Percentiles rank a stretch among this genome's conserved stretches.
phyloP scores from a whole-genome alignment of 2,888 invertebrate species.

The Syritta pipiens region DNA sequence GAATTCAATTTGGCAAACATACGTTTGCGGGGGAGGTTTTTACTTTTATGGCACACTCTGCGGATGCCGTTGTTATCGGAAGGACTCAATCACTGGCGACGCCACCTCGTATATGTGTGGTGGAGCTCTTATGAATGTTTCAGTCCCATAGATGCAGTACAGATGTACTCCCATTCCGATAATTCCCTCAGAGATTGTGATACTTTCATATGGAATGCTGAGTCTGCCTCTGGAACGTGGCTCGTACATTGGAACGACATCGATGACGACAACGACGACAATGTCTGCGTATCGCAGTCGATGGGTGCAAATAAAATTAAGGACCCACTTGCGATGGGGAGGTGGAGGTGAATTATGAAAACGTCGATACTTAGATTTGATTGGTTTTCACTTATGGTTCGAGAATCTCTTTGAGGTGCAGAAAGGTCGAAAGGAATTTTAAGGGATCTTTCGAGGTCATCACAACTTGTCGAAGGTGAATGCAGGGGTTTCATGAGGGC shows the following conservation, averaged over 20 bases:
- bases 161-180: slow-evolving; percentile 62
- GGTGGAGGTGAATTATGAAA: slow-evolving; percentile 48
- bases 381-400: slow-evolving; percentile 45
- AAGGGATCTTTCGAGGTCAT: no score
- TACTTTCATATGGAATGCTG: slow-evolving; percentile 30
- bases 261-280: no score
- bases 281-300: slow-evolving; percentile 8
- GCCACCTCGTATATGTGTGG: neutral
- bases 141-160: slow-evolving; percentile 34
- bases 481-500: no score
- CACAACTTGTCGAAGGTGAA: no score
- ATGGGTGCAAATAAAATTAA: slow-evolving; percentile 43
- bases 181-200: slow-evolving; percentile 52
- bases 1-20: slow-evolving; percentile 69
- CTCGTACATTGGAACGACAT: neutral
- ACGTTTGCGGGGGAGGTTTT: slow-evolving; percentile 57
- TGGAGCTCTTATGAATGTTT: slow-evolving; percentile 53
- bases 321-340: slow-evolving; percentile 28
- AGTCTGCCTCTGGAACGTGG: slow-evolving; percentile 19
- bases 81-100: slow-evolving; percentile 60
- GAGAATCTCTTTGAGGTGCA: neutral
- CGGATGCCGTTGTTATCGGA: slow-evolving; percentile 66
- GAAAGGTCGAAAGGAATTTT: no score
- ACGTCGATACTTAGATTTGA: slow-evolving; percentile 53
- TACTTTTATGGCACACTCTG: slow-evolving; percentile 62